A percentile compares a stretch with the other conserved stretches of the same genome.
These are phyloP conservation scores for Chydorus sphaericus DNA, from an alignment of 2,888 invertebrate species.

Conservation along the genomic window DNA sequence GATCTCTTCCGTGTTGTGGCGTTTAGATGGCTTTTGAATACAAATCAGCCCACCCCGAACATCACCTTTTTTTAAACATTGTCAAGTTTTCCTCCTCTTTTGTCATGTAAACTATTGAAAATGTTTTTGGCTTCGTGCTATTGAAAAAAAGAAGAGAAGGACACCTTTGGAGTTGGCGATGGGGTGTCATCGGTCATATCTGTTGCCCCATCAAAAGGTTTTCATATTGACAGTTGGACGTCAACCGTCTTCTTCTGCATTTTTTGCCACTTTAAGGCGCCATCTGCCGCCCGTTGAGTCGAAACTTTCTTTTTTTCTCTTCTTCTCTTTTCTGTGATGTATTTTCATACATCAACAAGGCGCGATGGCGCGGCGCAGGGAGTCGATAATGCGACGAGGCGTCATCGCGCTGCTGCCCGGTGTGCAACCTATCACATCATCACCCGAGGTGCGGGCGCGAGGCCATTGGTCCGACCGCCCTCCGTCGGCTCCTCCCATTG, in stretches of 20 bases:
- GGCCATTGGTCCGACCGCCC: constrained; percentile 1
- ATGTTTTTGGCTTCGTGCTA: background rate
- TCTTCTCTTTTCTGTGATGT: background rate
- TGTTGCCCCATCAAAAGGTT: background rate
- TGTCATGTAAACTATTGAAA: background rate
- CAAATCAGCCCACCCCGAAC: too few relatives aligned
- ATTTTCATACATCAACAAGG: background rate
- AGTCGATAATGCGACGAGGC: constrained; percentile 3
- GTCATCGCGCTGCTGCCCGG: background rate
- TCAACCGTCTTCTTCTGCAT: constrained; percentile 1
- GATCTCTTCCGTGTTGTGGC: too few relatives aligned
- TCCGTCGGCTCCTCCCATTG: background rate
- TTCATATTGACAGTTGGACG: background rate
- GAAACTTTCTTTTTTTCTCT: too few relatives aligned
- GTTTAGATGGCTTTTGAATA: too few relatives aligned
- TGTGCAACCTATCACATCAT: constrained; percentile 5
- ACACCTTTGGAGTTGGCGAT: background rate
- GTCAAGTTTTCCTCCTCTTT: too few relatives aligned
- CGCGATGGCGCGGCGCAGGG: background rate
- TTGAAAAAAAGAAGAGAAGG: background rate
- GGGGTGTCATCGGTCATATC: constrained; percentile 3
- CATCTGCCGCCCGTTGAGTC: too few relatives aligned
- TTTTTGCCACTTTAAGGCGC: background rate
- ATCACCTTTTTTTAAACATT: too few relatives aligned
- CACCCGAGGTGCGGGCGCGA: background rate